A percentile compares a stretch with the other conserved stretches of the same genome.
Conservation (phyloP, 2,888 invertebrate genomes). For the Metopia argyrocephala region DNA sequence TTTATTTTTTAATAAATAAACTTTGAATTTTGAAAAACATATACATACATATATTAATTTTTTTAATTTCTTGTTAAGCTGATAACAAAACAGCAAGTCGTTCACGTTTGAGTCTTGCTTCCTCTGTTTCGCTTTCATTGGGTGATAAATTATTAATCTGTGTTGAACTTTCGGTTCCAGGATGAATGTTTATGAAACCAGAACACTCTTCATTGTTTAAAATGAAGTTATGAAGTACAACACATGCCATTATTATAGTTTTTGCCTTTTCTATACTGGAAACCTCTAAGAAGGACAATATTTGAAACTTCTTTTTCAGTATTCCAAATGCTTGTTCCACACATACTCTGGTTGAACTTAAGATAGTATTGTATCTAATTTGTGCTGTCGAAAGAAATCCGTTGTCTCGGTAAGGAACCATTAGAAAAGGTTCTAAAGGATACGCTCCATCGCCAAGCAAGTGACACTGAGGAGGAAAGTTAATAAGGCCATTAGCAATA, state of each 20-base stretch:
- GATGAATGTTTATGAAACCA: slow-evolving; percentile 11
- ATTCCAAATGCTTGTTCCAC: slow-evolving; percentile 11
- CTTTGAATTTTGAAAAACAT: too few species aligned
- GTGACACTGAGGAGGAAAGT: slow-evolving; percentile 37
- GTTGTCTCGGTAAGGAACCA: too few species aligned
- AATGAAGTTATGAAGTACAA: slow-evolving; percentile 23
- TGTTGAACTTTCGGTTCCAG: slow-evolving; percentile 2
- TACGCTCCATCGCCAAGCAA: slow-evolving; percentile 51
- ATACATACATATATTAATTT: neutral
- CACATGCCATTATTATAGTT: slow-evolving; percentile 33
- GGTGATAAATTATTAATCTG: slow-evolving; percentile 13
- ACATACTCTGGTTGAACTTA: slow-evolving; percentile 48
- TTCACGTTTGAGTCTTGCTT: slow-evolving; percentile 38
- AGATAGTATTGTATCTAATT: slow-evolving; percentile 39
- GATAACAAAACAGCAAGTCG: slow-evolving; percentile 47
- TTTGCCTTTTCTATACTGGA: slow-evolving; percentile 21
- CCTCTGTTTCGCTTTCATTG: slow-evolving; percentile 16
- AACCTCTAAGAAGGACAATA: slow-evolving; percentile 36
- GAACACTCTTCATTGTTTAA: slow-evolving; percentile 3
- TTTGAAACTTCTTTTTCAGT: slow-evolving; percentile 44
- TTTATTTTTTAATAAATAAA: too few species aligned
- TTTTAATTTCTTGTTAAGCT: slow-evolving; percentile 48
- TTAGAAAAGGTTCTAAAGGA: slow-evolving; percentile 19
- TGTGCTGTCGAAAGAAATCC: slow-evolving; percentile 1
- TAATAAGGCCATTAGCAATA: slow-evolving; percentile 17